phyloP scores from a whole-genome alignment of 2,797 vertebrate genomes.

The Poecilia wingei region DNA sequence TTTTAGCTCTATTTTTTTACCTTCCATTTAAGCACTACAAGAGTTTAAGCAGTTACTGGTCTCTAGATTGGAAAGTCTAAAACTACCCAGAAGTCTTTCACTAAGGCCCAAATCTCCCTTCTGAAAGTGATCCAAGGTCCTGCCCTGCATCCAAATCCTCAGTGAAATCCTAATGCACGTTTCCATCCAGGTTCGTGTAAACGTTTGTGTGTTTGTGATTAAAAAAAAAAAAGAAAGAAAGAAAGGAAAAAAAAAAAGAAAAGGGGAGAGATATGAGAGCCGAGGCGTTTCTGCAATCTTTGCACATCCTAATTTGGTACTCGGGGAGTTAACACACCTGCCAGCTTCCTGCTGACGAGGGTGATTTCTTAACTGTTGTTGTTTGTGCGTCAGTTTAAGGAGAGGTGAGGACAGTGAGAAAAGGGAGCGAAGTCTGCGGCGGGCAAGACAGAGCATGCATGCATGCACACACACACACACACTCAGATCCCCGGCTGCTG shows the following conservation, averaged over 20 bases:
- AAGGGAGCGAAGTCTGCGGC: constrained; percentile 66
- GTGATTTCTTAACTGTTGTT: constrained; percentile 86
- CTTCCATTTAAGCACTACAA: constrained; percentile 20
- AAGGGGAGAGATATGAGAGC: constrained; percentile 62
- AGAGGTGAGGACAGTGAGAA: constrained; percentile 75
- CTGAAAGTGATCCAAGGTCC: constrained; percentile 25
- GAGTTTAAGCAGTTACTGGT: constrained; percentile 23
- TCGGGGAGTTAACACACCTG: constrained; percentile 93
- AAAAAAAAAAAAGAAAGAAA: constrained; percentile 43
- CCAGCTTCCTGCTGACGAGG: constrained; percentile 90
- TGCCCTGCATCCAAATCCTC: constrained; percentile 40
- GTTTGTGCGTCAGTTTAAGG: constrained; percentile 82
- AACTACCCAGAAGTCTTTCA: constrained; percentile 32
- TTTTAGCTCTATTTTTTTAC: constrained; percentile 12
- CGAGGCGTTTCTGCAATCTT: constrained; percentile 82
- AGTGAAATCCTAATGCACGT: constrained; percentile 46
- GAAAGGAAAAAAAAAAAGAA: neutral
- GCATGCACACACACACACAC: constrained; percentile 7
- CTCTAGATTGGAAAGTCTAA: constrained; percentile 26
- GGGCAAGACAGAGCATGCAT: constrained; percentile 44
- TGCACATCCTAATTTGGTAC: constrained; percentile 88
- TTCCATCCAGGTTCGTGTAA: constrained; percentile 59
- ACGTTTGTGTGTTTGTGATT: constrained; percentile 77
- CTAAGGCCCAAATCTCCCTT: constrained; percentile 32
- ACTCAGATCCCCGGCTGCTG: constrained; percentile 81